Evolutionary conservation across 1,140 invertebrate species (phyloP), one percentile per base, ranked within the genome.

Genomic region (Rhizoglyphus robini): DNA sequence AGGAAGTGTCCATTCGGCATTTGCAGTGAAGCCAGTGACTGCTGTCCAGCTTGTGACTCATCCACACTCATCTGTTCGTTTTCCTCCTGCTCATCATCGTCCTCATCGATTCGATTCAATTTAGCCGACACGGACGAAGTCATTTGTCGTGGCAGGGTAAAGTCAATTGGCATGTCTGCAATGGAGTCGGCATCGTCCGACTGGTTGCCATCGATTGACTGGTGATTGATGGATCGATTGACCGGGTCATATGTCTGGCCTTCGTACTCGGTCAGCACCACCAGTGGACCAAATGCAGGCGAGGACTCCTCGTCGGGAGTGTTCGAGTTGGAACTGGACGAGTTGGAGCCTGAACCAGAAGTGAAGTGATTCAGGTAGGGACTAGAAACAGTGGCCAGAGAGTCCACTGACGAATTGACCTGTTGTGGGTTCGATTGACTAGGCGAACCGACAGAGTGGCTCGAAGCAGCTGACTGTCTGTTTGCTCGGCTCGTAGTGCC

Each of bases 221-320:
- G 36, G 18, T 11, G 8, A 41, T 41, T 41, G 18, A 41, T 41
- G 8, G 8, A 18, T 32, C 58, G 1, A n/a, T 27, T 13, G 15
- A 29, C 58, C n/a, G 58, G 58, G 36, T 60, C 58, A 46, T 60
- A 60, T 20, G 15, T 29, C 29, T 60, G 58, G n/a, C 29, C 29
- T 2, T 60, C 58, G 36, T 29, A 60, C 29, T 60, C 58, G 27
- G 15, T 60, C 23, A 60, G 27, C 27, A 29, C 8, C 29, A 60
- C 58, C 27, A 29, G 8, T n/a, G 27, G 15, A 60, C 36, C 15
- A 2, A 29, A 1, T 51, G 48, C 4, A 1, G 2, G 2, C 18
- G 47, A 30, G 29, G 29, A 60, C 41, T 30, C 11, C n/a, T 3
- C 11, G 4, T 4, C 3, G 3, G 38, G 1, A 23, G 47, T 23